A percentile compares a stretch with the other conserved stretches of the same genome.
Conservation (phyloP, 2,888 invertebrate species). For the Girardia tigrina region DNA sequence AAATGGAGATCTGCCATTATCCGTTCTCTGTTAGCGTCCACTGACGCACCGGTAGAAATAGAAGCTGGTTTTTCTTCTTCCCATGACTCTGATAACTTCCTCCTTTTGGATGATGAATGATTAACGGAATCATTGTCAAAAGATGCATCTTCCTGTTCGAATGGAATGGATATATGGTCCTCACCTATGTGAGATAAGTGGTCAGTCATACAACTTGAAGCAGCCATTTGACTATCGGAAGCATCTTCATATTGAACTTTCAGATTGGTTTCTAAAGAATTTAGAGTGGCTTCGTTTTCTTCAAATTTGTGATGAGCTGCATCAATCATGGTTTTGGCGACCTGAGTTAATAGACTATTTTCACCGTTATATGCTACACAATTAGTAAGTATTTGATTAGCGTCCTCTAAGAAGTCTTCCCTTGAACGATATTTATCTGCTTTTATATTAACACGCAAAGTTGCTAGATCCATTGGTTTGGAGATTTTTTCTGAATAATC, state of each 20-base stretch:
- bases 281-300: slow-evolving; percentile 38
- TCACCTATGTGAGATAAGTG: slow-evolving; percentile 15
- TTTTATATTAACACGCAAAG: slow-evolving; percentile 52
- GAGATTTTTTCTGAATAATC: slow-evolving; percentile 85
- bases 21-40: slow-evolving; percentile 8
- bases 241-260: slow-evolving; percentile 19
- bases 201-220: neutral
- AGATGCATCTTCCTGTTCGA: neutral
- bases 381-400: slow-evolving; percentile 73
- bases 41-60: neutral
- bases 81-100: neutral
- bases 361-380: slow-evolving; percentile 78
- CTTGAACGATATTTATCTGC: slow-evolving; percentile 78
- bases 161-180: neutral
- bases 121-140: neutral
- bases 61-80: slow-evolving; percentile 13
- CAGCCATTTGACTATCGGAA: slow-evolving; percentile 13
- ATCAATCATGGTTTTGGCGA: slow-evolving; percentile 67
- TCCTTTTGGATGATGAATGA: neutral
- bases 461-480: slow-evolving; percentile 85
- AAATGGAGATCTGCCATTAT: slow-evolving; percentile 16
- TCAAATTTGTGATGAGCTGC: slow-evolving; percentile 55
- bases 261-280: slow-evolving; percentile 6
- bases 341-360: slow-evolving; percentile 69
- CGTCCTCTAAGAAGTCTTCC: slow-evolving; percentile 70